A percentile compares a stretch with the other conserved stretches of the same genome.
Evolutionary conservation across 2,797 vertebrate genomes (phyloP).

Genomic region (Anguilla obscura): DNA sequence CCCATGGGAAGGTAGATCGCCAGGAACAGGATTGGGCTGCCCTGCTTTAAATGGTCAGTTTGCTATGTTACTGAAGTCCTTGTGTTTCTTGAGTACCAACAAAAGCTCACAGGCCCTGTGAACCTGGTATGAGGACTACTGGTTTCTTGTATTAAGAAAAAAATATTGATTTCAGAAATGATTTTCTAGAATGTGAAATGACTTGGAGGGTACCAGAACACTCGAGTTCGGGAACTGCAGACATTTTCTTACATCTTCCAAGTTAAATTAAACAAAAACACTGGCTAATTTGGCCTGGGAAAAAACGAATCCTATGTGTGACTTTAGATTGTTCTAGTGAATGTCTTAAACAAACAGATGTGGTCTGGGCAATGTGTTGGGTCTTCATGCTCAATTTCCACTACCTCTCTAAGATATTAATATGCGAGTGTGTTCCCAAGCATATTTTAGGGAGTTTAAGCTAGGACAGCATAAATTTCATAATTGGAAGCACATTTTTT

Average conservation of each 20-base stretch:
- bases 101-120: too few relatives aligned
- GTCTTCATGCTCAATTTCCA: not conserved
- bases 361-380: not conserved
- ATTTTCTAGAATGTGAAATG: not conserved
- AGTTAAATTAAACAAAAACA: not conserved
- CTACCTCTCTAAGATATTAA: not conserved
- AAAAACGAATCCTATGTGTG: not conserved
- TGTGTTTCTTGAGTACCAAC: too few relatives aligned
- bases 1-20: too few relatives aligned
- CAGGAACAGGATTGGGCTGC: too few relatives aligned
- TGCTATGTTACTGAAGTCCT: too few relatives aligned
- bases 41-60: too few relatives aligned
- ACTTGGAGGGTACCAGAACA: not conserved
- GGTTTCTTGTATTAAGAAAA: not conserved
- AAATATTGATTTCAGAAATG: not conserved
- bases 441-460: not conserved
- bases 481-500: not conserved
- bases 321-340: not conserved
- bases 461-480: not conserved
- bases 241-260: not conserved
- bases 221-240: not conserved
- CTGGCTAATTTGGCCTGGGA: not conserved
- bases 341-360: conserved; percentile 6
- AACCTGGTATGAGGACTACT: too few relatives aligned
- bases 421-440: not conserved